Evolutionary conservation across 2,797 vertebrate genomes (phyloP).

Genomic region (Microtus obscurus): DNA sequence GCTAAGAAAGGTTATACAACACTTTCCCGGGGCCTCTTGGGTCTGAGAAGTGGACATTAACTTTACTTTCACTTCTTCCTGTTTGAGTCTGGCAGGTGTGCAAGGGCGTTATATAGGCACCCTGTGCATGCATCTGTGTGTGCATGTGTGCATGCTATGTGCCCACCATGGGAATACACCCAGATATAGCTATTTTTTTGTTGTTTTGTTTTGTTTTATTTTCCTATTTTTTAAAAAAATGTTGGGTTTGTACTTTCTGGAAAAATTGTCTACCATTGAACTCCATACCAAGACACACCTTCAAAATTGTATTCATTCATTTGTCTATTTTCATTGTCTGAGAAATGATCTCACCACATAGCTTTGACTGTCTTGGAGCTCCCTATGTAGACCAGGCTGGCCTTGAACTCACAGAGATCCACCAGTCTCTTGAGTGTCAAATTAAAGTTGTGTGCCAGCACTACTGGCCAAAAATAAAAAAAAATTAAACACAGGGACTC

Average conservation of each 20-base stretch:
- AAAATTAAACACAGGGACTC: too few species aligned
- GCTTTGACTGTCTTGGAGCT: not conserved
- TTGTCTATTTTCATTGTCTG: not conserved
- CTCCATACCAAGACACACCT: not conserved
- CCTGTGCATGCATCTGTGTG: not conserved
- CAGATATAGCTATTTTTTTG: not conserved
- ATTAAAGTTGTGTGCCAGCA: not conserved
- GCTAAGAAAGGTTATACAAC: not conserved
- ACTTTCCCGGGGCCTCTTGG: not conserved
- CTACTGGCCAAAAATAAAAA: not conserved
- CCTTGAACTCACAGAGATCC: not conserved
- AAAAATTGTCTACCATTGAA: not conserved
- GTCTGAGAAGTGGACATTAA: not conserved
- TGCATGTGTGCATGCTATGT: not conserved
- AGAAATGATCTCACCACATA: not conserved
- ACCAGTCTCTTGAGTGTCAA: not conserved
- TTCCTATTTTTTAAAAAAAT: not conserved
- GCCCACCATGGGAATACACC: not conserved
- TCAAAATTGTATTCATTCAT: not conserved
- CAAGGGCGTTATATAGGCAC: not conserved
- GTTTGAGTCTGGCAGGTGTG: constrained; percentile 14
- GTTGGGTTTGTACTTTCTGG: not conserved
- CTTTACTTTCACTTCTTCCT: constrained; percentile 44
- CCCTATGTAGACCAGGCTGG: not conserved
- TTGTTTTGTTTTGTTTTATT: not conserved